phyloP scores from a whole-genome alignment of 2,888 invertebrate species.

The Nematopogon swammerdamellus region DNA sequence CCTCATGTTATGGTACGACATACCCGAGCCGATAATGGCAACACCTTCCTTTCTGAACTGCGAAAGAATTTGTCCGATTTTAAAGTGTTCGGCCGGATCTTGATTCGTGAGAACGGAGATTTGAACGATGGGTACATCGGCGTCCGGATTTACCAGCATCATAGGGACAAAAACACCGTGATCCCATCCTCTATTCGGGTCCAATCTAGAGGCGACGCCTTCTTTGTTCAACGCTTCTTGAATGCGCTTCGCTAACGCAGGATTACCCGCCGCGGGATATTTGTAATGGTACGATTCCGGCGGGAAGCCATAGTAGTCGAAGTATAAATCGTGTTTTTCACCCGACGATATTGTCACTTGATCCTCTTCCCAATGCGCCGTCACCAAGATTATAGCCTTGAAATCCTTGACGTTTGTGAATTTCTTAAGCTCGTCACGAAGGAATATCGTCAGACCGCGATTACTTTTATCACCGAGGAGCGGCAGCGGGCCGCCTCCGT shows the following conservation, averaged over 20 bases:
- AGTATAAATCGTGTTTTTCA: conserved; percentile 18
- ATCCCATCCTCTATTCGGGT: conserved; percentile 25
- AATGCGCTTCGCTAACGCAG: conserved; percentile 18
- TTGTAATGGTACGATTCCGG: conserved; percentile 22
- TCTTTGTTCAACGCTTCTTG: conserved; percentile 20
- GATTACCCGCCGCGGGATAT: conserved; percentile 21
- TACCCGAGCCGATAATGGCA: conserved; percentile 25
- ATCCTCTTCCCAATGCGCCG: conserved; percentile 25
- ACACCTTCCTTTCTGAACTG: conserved; percentile 21
- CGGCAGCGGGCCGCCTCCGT: conserved; percentile 25
- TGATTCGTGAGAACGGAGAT: conserved; percentile 23
- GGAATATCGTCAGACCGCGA: conserved; percentile 17
- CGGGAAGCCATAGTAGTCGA: conserved; percentile 25
- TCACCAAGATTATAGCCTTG: conserved; percentile 22
- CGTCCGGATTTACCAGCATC: conserved; percentile 26
- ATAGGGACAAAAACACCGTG: conserved; percentile 30
- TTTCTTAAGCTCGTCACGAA: conserved; percentile 15
- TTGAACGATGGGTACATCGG: conserved; percentile 25
- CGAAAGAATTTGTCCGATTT: conserved; percentile 20
- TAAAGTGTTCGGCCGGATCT: conserved; percentile 20
- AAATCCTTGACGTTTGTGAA: conserved; percentile 17
- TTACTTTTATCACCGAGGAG: conserved; percentile 21
- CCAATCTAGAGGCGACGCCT: conserved; percentile 18
- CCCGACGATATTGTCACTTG: conserved; percentile 21
- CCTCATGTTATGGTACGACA: conserved; percentile 23